Evolutionary conservation across 2,888 invertebrate species (phyloP).

Genomic region (Geophilus truncorum): DNA sequence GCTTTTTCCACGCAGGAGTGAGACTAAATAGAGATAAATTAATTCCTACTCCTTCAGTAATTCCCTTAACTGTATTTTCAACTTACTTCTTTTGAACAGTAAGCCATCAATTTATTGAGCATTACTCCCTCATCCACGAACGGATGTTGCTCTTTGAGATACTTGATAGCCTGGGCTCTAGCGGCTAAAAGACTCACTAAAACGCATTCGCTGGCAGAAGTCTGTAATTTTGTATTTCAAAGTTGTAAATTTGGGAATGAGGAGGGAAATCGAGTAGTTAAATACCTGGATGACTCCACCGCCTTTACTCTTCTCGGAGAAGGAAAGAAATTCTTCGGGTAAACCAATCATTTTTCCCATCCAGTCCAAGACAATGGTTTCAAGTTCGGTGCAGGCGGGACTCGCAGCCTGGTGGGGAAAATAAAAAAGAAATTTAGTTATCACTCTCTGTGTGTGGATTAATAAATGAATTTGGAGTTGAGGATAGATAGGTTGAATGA

Average conservation of each 20-base stretch:
- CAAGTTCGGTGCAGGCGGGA: slow-evolving; percentile 92
- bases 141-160: slow-evolving; percentile 76
- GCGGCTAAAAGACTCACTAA: slow-evolving; percentile 89
- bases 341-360: slow-evolving; percentile 69
- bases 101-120: slow-evolving; percentile 84
- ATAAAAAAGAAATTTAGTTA: slow-evolving; percentile 44
- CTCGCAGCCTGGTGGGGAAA: slow-evolving; percentile 98
- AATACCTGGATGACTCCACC: slow-evolving; percentile 90
- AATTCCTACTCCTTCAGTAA: background rate
- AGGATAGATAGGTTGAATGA: background rate
- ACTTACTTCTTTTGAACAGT: slow-evolving; percentile 51
- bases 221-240: slow-evolving; percentile 54
- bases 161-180: slow-evolving; percentile 77
- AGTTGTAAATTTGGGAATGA: background rate
- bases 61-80: too few species aligned
- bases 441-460: background rate
- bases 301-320: slow-evolving; percentile 77
- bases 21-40: slow-evolving; percentile 75
- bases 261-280: too few species aligned
- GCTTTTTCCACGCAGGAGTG: slow-evolving; percentile 91
- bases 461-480: background rate
- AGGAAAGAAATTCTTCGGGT: slow-evolving; percentile 78
- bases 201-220: slow-evolving; percentile 93
- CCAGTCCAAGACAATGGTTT: slow-evolving; percentile 94
- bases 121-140: slow-evolving; percentile 84